phyloP scores from a whole-genome alignment of 2,113 vertebrate genomes.

The Sinocyclocheilus anshuiensis region DNA sequence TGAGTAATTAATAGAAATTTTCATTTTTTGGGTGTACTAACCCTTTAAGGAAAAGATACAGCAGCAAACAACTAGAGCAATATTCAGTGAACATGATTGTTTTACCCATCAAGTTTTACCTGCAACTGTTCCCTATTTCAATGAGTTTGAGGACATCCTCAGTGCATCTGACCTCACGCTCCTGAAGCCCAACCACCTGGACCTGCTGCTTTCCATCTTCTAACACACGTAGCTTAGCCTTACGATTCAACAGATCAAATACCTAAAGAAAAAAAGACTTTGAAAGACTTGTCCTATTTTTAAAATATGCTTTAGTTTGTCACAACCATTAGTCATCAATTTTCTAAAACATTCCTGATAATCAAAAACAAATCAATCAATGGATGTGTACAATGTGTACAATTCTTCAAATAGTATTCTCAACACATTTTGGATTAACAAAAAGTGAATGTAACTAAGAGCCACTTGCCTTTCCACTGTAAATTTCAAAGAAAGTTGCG shows the following conservation, averaged over 20 bases:
- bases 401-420: not conserved
- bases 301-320: not conserved
- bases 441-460: not conserved
- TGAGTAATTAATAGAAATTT: too few relatives aligned
- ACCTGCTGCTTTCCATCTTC: constrained; percentile 98
- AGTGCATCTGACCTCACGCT: constrained; percentile 92
- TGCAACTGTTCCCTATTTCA: constrained; percentile 98
- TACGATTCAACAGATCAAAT: constrained; percentile 96
- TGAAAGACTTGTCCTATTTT: not conserved
- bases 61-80: not conserved
- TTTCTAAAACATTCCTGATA: not conserved
- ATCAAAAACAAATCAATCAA: not conserved
- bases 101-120: constrained; percentile 71
- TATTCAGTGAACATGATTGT: not conserved
- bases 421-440: not conserved
- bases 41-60: not conserved
- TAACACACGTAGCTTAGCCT: constrained; percentile 93
- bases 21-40: too few relatives aligned
- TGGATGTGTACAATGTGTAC: not conserved
- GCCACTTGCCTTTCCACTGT: constrained; percentile 90
- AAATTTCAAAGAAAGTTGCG: constrained; percentile 99
- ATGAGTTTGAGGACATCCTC: constrained; percentile 98
- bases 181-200: constrained; percentile 96
- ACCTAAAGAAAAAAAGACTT: constrained; percentile 73
- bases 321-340: not conserved